Evolutionary conservation across 2,888 invertebrate species (phyloP).

Genomic region (Eupeodes luniger): DNA sequence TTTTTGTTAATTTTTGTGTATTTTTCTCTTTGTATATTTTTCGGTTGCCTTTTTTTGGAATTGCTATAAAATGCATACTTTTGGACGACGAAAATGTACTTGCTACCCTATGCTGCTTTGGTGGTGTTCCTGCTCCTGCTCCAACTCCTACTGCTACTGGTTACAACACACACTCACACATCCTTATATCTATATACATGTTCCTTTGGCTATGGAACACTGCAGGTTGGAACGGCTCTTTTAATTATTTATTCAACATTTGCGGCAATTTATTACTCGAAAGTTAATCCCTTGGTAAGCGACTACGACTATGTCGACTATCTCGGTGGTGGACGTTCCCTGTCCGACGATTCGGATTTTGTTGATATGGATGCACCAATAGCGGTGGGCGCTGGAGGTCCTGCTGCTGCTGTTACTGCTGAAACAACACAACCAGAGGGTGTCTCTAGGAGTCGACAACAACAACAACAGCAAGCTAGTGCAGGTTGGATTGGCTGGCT

Average conservation of each 20-base stretch:
- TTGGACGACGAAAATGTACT: slow-evolving; percentile 40
- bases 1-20: slow-evolving; percentile 29
- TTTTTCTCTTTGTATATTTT: slow-evolving; percentile 25
- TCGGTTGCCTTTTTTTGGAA: slow-evolving; percentile 44
- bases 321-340: slow-evolving; percentile 87
- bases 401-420: slow-evolving; percentile 19
- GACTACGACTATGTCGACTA: slow-evolving; percentile 92
- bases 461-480: slow-evolving; percentile 67
- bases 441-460: slow-evolving; percentile 45
- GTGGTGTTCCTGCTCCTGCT: not conserved
- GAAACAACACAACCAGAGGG: slow-evolving; percentile 36
- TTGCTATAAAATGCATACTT: slow-evolving; percentile 74
- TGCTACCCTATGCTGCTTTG: not conserved
- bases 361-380: slow-evolving; percentile 77
- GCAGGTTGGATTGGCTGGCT: slow-evolving; percentile 79
- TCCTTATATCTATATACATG: not conserved
- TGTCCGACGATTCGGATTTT: slow-evolving; percentile 84
- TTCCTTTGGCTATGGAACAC: slow-evolving; percentile 7
- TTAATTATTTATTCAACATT: slow-evolving; percentile 93
- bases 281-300: slow-evolving; percentile 92
- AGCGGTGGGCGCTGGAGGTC: slow-evolving; percentile 49
- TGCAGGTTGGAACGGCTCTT: slow-evolving; percentile 91
- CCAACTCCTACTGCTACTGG: not conserved
- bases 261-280: slow-evolving; percentile 94
- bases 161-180: slow-evolving; percentile 23